phyloP scores from a whole-genome alignment of 2,888 invertebrate species.

The Miltochrista miniata region DNA sequence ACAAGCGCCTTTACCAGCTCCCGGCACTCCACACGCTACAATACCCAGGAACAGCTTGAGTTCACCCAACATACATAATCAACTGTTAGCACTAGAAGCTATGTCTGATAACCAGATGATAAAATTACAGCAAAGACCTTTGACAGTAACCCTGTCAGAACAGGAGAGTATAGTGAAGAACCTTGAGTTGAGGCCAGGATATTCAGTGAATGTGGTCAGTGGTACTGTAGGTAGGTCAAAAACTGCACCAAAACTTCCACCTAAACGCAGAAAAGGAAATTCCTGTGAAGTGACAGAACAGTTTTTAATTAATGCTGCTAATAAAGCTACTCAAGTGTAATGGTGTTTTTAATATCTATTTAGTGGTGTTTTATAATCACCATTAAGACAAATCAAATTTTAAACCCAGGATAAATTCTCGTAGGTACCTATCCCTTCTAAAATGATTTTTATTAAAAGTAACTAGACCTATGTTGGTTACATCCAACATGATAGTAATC shows the following conservation, averaged over 20 bases:
- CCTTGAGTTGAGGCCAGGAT: constrained; percentile 58
- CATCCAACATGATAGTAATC: too few relatives aligned
- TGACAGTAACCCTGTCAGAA: constrained; percentile 67
- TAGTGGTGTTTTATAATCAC: too few relatives aligned
- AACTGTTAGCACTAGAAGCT: constrained; percentile 71
- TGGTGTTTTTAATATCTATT: not conserved
- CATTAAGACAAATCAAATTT: constrained; percentile 7
- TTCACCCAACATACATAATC: constrained; percentile 80
- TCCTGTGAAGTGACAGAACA: constrained; percentile 87
- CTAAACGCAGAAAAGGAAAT: constrained; percentile 89
- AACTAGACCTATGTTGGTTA: too few relatives aligned
- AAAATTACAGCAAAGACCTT: constrained; percentile 61
- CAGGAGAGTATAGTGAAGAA: constrained; percentile 60
- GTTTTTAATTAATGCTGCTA: constrained; percentile 91
- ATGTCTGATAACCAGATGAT: constrained; percentile 61
- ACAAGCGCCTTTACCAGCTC: constrained; percentile 78
- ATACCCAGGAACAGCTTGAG: constrained; percentile 78
- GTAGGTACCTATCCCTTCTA: too few relatives aligned
- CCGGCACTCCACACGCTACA: constrained; percentile 76
- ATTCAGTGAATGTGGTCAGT: constrained; percentile 64
- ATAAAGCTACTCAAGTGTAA: constrained; percentile 94
- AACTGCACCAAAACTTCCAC: constrained; percentile 91
- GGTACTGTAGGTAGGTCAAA: constrained; percentile 62
- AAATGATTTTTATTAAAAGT: too few relatives aligned
- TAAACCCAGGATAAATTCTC: too few relatives aligned